A percentile compares a stretch with the other conserved stretches of the same genome.
phyloP scores from a whole-genome alignment of 37 sponge, comb jelly and placozoan genomes.

The Halisarca cf. caerulea region DNA sequence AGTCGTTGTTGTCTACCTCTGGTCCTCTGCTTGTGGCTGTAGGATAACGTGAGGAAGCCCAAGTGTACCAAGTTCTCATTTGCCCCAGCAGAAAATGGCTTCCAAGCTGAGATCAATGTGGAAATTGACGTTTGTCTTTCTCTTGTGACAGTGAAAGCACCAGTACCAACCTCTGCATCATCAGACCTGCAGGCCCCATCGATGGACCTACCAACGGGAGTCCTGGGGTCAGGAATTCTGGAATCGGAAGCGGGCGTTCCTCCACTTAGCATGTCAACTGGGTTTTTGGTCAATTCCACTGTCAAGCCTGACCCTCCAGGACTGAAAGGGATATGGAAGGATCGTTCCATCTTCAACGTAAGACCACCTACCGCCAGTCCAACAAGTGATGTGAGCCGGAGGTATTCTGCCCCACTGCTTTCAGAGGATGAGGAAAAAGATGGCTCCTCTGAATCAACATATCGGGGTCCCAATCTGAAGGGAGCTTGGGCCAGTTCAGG shows the following conservation, averaged over 20 bases:
- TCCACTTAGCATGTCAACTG: not conserved
- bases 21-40: not conserved
- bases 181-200: not conserved
- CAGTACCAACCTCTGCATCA: not conserved
- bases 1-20: not conserved
- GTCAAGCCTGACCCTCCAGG: not conserved
- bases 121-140: slow-evolving; percentile 13
- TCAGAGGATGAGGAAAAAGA: not conserved
- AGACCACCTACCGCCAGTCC: not conserved
- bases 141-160: not conserved
- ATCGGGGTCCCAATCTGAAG: not conserved
- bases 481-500: slow-evolving; percentile 51
- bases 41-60: slow-evolving; percentile 61
- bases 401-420: not conserved
- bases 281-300: not conserved
- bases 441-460: not conserved
- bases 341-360: not conserved
- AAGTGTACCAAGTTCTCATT: slow-evolving; percentile 44
- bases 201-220: not conserved
- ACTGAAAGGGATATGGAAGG: slow-evolving; percentile 20
- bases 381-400: not conserved
- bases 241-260: not conserved
- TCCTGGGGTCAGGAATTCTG: not conserved
- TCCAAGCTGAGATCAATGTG: slow-evolving; percentile 11
- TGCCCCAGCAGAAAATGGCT: slow-evolving; percentile 12